Conservation (phyloP, 2,888 invertebrate genomes). For the Neocrepidodera transversa region DNA sequence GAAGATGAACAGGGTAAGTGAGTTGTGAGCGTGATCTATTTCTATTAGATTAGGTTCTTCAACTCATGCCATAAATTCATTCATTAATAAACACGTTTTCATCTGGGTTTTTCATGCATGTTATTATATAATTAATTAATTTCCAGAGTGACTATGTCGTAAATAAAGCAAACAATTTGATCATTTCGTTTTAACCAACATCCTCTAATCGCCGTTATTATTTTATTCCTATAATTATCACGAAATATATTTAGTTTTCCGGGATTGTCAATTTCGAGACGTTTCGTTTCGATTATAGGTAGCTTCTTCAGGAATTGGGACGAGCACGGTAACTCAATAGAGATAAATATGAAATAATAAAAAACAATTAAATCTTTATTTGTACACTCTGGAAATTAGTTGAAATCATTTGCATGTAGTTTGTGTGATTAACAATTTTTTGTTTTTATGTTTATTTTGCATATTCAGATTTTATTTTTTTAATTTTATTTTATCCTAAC, state of each 20-base stretch:
- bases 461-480: conserved; percentile 8
- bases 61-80: conserved; percentile 44
- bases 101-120: conserved; percentile 30
- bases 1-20: conserved; percentile 62
- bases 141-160: no score
- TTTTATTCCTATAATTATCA: no score
- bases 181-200: no score
- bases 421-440: conserved; percentile 49
- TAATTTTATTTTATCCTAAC: not conserved
- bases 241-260: no score
- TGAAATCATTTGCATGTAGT: conserved; percentile 4
- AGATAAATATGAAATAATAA: no score
- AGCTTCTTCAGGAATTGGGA: no score
- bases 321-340: no score
- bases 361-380: no score
- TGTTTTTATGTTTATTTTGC: conserved; percentile 27
- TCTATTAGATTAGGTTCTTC: conserved; percentile 48
- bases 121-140: not conserved
- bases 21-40: conserved; percentile 53
- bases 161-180: no score
- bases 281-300: no score
- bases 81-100: conserved; percentile 31
- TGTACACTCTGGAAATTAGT: not conserved
- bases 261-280: no score
- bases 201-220: no score